These are phyloP conservation scores for Mythimna ferrago DNA, from an alignment of 2,888 invertebrate species.

Conservation along the genomic window DNA sequence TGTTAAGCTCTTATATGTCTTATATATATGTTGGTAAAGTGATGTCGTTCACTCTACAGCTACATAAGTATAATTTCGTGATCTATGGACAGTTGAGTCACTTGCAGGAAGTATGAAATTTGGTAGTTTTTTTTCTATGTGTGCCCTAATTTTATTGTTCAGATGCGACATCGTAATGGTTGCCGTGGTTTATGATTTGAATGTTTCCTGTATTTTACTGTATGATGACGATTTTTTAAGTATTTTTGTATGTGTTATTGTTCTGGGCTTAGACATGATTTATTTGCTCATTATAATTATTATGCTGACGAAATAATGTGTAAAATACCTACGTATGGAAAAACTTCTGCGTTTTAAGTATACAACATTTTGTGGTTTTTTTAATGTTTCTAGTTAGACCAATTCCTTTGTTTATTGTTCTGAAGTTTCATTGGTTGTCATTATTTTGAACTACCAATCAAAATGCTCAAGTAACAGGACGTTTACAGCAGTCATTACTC, in stretches of 20 bases:
- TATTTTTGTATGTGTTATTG: slow-evolving; percentile 46
- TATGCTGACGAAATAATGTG: neutral
- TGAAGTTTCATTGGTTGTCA: slow-evolving; percentile 18
- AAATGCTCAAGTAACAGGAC: neutral
- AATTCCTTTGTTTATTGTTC: slow-evolving; percentile 26
- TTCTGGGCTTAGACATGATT: slow-evolving; percentile 42
- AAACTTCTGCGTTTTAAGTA: slow-evolving; percentile 2
- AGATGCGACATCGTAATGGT: slow-evolving; percentile 67
- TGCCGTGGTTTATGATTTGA: slow-evolving; percentile 65
- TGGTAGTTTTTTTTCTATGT: slow-evolving; percentile 66
- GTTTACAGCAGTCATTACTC: neutral
- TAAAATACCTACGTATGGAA: neutral
- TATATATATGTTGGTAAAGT: slow-evolving; percentile 56
- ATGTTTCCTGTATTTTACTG: slow-evolving; percentile 62
- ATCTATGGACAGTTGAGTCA: slow-evolving; percentile 78
- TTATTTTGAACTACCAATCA: slow-evolving; percentile 8
- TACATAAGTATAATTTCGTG: slow-evolving; percentile 76
- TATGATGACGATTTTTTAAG: slow-evolving; percentile 60
- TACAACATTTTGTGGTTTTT: slow-evolving; percentile 8
- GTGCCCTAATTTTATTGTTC: slow-evolving; percentile 74
- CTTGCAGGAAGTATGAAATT: slow-evolving; percentile 79
- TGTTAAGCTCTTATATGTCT: slow-evolving; percentile 18
- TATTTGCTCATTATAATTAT: slow-evolving; percentile 39
- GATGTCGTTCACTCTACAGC: slow-evolving; percentile 76
- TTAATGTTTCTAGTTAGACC: neutral